Conservation (phyloP, 2,797 vertebrate genomes). For the Tapera naevia region DNA sequence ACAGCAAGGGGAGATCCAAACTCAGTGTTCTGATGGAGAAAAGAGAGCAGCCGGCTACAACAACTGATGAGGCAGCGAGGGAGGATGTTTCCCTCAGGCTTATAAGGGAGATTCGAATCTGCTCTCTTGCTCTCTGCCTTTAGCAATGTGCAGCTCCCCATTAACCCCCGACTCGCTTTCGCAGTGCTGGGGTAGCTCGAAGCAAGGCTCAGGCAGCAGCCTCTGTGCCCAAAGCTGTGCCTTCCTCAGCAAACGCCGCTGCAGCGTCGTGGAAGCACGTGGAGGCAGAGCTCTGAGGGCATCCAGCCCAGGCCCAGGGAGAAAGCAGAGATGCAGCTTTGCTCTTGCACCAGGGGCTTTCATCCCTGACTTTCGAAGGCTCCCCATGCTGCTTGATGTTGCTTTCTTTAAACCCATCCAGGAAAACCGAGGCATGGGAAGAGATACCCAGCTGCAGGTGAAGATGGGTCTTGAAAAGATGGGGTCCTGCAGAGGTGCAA, state of each 20-base stretch:
- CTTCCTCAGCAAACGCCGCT: neutral
- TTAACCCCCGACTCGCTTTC: rapidly evolving
- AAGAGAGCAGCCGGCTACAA: neutral
- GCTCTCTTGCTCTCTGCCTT: neutral
- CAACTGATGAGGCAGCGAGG: rapidly evolving
- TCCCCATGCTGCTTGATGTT: rapidly evolving
- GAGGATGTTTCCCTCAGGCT: neutral
- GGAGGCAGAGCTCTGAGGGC: neutral
- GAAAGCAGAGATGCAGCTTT: neutral
- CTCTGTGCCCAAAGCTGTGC: neutral
- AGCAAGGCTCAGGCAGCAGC: rapidly evolving
- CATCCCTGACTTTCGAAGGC: rapidly evolving
- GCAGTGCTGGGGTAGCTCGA: neutral
- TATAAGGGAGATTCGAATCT: neutral
- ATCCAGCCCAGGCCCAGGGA: neutral
- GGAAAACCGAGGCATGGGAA: neutral
- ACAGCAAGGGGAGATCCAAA: neutral
- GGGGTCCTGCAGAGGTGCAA: neutral
- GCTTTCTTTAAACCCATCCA: neutral
- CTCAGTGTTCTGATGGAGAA: rapidly evolving
- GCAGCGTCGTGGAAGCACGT: rapidly evolving
- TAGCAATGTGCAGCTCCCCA: neutral
- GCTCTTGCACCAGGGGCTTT: neutral
- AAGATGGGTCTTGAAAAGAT: neutral
- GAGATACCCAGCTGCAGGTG: neutral